A percentile compares a stretch with the other conserved stretches of the same genome.
Evolutionary conservation across 92 coral and sea anemone genomes (phyloP).

Genomic region (Parazoanthus darwini): DNA sequence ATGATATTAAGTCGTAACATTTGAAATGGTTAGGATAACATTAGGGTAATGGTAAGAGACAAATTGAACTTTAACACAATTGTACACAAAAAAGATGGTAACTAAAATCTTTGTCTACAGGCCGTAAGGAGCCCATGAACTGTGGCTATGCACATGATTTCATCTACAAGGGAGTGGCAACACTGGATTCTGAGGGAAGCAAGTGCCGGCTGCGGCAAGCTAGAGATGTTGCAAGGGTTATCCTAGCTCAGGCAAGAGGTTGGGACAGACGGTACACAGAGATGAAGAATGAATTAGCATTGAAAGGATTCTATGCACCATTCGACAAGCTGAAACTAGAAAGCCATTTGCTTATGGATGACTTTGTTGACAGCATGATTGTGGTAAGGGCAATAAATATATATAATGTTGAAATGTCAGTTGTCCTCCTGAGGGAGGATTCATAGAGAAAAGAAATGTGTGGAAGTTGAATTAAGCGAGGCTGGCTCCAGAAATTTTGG

Average conservation of each 20-base stretch:
- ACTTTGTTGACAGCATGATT: constrained; percentile 88
- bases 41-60: too few relatives aligned
- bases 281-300: constrained; percentile 61
- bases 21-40: too few relatives aligned
- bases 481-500: too few relatives aligned
- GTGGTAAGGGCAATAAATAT: constrained; percentile 66
- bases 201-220: constrained; percentile 90
- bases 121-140: constrained; percentile 88
- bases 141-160: constrained; percentile 92
- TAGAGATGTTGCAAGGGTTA: constrained; percentile 88
- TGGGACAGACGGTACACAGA: constrained; percentile 83
- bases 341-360: constrained; percentile 89
- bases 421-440: too few relatives aligned
- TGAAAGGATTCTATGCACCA: constrained; percentile 72
- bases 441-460: too few relatives aligned
- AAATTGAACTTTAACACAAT: too few relatives aligned
- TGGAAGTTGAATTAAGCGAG: too few relatives aligned
- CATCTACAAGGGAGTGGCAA: constrained; percentile 95
- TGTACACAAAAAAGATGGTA: background rate
- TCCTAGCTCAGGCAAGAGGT: constrained; percentile 85
- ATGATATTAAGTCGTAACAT: too few relatives aligned
- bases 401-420: too few relatives aligned
- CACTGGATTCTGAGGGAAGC: constrained; percentile 88
- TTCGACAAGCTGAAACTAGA: constrained; percentile 72
- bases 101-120: constrained; percentile 43